Percentiles rank a stretch among this genome's conserved stretches.
Evolutionary conservation across 2,888 invertebrate genomes (phyloP).

Genomic region (Scaptomyza polygonia): DNA sequence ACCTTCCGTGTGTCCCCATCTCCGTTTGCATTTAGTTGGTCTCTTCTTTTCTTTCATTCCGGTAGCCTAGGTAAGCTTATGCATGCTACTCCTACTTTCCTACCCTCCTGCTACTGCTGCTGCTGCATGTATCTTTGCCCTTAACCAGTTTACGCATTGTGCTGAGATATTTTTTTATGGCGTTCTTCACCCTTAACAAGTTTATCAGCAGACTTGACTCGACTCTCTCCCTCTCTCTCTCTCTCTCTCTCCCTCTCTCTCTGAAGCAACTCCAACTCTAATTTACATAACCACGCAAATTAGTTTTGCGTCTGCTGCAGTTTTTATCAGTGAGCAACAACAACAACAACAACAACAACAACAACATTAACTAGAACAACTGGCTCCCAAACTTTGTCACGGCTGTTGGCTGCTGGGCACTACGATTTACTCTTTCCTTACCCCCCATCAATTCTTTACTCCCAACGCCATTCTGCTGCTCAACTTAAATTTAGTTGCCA

Average conservation of each 20-base stretch:
- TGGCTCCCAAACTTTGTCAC: slow-evolving; percentile 69
- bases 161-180: slow-evolving; percentile 44
- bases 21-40: not conserved
- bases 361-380: slow-evolving; percentile 26
- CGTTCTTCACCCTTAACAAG: slow-evolving; percentile 65
- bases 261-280: slow-evolving; percentile 73
- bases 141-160: slow-evolving; percentile 65
- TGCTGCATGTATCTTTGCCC: not conserved
- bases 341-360: no score
- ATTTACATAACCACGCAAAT: slow-evolving; percentile 78
- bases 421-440: slow-evolving; percentile 1
- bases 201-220: slow-evolving; percentile 61
- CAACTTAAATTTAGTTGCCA: slow-evolving; percentile 77
- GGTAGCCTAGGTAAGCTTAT: slow-evolving; percentile 25
- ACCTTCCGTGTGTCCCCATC: no score
- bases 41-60: slow-evolving; percentile 5
- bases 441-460: not conserved
- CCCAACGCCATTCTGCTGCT: not conserved
- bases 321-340: slow-evolving; percentile 68
- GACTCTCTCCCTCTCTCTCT: slow-evolving; percentile 32
- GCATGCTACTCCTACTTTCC: not conserved
- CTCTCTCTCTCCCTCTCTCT: slow-evolving; percentile 36
- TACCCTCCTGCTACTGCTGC: no score
- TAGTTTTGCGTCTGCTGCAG: slow-evolving; percentile 79
- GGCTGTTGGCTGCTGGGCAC: slow-evolving; percentile 42